Evolutionary conservation across 2,888 invertebrate genomes (phyloP).

Genomic region (Pachliopta kotzebuea): DNA sequence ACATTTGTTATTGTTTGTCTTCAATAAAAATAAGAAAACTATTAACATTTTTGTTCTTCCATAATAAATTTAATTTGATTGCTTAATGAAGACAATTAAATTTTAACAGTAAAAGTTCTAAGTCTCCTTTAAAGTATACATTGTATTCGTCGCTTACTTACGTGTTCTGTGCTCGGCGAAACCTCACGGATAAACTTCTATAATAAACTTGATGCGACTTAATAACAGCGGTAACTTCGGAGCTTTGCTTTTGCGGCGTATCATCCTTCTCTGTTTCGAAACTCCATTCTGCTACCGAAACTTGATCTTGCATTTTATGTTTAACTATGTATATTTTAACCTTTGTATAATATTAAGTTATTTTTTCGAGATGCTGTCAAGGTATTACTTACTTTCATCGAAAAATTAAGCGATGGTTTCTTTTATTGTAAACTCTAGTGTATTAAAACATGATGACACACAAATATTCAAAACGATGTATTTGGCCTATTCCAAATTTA

Average conservation of each 20-base stretch:
- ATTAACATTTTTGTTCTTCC: too few species aligned
- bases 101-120: slow-evolving; percentile 12
- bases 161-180: slow-evolving; percentile 8
- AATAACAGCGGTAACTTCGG: slow-evolving; percentile 34
- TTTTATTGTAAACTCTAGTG: too few species aligned
- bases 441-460: too few species aligned
- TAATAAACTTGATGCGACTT: slow-evolving; percentile 37
- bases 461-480: too few species aligned
- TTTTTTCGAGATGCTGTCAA: background rate
- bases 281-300: slow-evolving; percentile 12
- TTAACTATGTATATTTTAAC: slow-evolving; percentile 5
- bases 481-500: too few species aligned
- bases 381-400: too few species aligned
- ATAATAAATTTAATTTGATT: background rate
- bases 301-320: slow-evolving; percentile 18
- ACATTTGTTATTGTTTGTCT: background rate
- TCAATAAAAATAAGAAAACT: too few species aligned
- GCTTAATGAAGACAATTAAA: slow-evolving; percentile 18
- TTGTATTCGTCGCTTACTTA: slow-evolving; percentile 14
- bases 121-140: slow-evolving; percentile 19
- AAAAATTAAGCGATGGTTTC: too few species aligned
- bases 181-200: slow-evolving; percentile 28
- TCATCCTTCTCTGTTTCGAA: slow-evolving; percentile 22
- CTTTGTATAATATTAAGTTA: background rate
- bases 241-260: slow-evolving; percentile 27